These are phyloP conservation scores for Laterallus jamaicensis DNA, from an alignment of 2,113 vertebrate genomes.

Conservation along the genomic window DNA sequence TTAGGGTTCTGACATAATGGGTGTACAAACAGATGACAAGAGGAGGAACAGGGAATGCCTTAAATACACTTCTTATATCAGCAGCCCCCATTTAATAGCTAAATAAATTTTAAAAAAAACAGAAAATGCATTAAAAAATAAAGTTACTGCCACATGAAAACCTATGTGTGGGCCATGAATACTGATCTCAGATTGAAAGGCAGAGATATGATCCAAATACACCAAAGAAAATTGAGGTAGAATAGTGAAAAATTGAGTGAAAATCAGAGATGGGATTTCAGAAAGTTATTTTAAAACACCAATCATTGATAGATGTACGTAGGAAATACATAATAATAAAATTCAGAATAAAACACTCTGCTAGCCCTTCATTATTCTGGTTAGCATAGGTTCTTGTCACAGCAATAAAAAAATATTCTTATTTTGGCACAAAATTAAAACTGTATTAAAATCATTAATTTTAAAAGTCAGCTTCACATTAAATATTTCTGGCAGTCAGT, in stretches of 20 bases:
- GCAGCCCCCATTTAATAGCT: not conserved
- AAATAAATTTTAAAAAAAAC: not conserved
- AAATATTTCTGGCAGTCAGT: not conserved
- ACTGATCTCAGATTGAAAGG: not conserved
- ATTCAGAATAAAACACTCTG: not conserved
- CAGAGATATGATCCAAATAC: not conserved
- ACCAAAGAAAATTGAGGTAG: not conserved
- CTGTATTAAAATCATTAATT: not conserved
- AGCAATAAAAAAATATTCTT: accelerated
- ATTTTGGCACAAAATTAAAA: not conserved
- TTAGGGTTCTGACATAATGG: not conserved
- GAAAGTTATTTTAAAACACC: not conserved
- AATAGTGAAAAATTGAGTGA: not conserved
- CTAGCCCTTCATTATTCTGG: not conserved
- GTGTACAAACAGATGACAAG: slow-evolving; percentile 16
- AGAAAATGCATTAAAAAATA: not conserved
- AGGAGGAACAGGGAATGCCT: slow-evolving; percentile 1
- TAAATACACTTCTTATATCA: not conserved
- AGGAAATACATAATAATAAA: not conserved
- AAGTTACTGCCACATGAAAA: not conserved
- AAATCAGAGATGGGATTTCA: not conserved
- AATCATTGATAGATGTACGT: not conserved
- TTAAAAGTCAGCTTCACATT: not conserved
- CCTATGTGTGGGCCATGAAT: not conserved
- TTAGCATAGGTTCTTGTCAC: not conserved